These are phyloP conservation scores for Ostrea edulis DNA, from an alignment of 1,140 invertebrate species.

Conservation along the genomic window DNA sequence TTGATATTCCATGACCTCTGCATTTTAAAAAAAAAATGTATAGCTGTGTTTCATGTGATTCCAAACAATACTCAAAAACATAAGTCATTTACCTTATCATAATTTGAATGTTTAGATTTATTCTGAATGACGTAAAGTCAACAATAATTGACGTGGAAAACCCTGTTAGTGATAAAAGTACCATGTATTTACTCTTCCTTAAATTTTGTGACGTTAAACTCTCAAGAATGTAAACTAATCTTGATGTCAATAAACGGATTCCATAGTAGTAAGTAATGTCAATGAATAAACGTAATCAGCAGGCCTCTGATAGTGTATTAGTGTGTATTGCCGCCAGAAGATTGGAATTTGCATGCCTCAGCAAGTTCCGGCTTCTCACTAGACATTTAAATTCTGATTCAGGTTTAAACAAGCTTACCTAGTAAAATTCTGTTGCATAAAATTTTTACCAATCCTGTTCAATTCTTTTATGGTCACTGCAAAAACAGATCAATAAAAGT, in stretches of 20 bases:
- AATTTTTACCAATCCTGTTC: not conserved
- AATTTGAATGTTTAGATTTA: not conserved
- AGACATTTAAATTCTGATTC: slow-evolving; percentile 1
- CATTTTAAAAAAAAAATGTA: too few species aligned
- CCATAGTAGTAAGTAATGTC: not conserved
- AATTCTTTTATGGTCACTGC: slow-evolving; percentile 2
- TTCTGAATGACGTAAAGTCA: not conserved
- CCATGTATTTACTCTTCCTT: not conserved
- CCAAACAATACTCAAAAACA: not conserved
- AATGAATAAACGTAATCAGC: slow-evolving; percentile 28
- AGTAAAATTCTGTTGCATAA: not conserved
- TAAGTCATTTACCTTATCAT: not conserved
- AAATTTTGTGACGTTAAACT: slow-evolving; percentile 34
- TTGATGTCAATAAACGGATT: slow-evolving; percentile 25
- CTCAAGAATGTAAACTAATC: slow-evolving; percentile 27
- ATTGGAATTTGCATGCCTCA: slow-evolving; percentile 31
- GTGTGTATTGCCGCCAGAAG: slow-evolving; percentile 17
- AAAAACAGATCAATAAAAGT: slow-evolving; percentile 30
- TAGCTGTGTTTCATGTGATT: not conserved
- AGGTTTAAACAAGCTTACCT: not conserved
- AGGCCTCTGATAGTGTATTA: slow-evolving; percentile 2
- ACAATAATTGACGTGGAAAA: not conserved
- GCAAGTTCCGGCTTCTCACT: slow-evolving; percentile 28
- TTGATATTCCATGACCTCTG: too few species aligned
- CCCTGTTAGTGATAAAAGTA: not conserved